phyloP scores from a whole-genome alignment of 1,140 invertebrate genomes.

The Palaemon carinicauda region DNA sequence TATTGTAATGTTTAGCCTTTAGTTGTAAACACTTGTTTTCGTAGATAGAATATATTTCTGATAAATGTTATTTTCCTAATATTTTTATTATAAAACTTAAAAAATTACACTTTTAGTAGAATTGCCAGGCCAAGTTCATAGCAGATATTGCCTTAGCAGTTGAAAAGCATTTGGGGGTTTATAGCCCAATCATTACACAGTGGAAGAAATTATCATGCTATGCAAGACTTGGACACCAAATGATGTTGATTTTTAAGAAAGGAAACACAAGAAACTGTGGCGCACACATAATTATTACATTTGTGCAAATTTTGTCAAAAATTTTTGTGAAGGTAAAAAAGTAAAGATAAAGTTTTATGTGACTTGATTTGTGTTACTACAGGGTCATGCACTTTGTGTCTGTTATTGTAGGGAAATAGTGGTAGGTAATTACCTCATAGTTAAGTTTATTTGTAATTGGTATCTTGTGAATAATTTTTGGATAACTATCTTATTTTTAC shows the following conservation, averaged over 20 bases:
- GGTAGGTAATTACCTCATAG: not conserved
- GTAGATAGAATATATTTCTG: too few species aligned
- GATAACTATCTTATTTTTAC: too few species aligned
- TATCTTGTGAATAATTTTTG: not conserved
- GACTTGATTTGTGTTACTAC: not conserved
- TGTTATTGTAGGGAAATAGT: not conserved
- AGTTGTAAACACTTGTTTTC: too few species aligned
- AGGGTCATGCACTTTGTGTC: not conserved
- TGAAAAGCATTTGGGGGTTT: not conserved
- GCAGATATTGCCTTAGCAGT: conserved; percentile 24
- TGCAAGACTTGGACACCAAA: not conserved
- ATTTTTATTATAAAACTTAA: not conserved
- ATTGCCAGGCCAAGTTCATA: conserved; percentile 27
- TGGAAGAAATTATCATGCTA: conserved; percentile 20
- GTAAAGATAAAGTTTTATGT: not conserved
- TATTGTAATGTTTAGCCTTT: too few species aligned
- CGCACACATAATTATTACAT: not conserved
- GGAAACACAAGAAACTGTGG: conserved; percentile 24
- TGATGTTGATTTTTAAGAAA: too few species aligned
- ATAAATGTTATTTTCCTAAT: not conserved
- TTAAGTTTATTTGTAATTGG: not conserved
- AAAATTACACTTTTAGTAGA: conserved; percentile 10
- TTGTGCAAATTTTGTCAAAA: not conserved
- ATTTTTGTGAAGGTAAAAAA: too few species aligned
- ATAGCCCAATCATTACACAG: conserved; percentile 18